Evolutionary conservation across 2,113 vertebrate species (phyloP).

Genomic region (Odontophorus gujanensis): DNA sequence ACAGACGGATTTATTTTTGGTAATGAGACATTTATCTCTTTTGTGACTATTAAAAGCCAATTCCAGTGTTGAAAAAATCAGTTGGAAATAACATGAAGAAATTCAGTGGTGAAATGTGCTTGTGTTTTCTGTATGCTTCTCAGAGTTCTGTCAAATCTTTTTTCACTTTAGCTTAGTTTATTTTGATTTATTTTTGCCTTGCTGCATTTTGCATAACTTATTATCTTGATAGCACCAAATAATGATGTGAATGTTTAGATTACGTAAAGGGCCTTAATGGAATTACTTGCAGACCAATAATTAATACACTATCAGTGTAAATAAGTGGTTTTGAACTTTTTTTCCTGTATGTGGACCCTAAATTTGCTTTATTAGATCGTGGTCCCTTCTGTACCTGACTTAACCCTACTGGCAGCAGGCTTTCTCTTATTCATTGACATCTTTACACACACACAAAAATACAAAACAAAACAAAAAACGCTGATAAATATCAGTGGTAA

Average conservation of each 20-base stretch:
- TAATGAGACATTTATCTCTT: constrained; percentile 68
- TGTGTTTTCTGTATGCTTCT: constrained; percentile 1
- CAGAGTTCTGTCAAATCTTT: background rate
- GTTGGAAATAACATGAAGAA: constrained; percentile 43
- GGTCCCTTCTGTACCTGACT: background rate
- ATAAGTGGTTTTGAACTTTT: background rate
- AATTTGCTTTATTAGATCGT: background rate
- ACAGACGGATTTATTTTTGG: constrained; percentile 68
- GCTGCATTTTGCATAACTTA: background rate
- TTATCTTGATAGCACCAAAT: background rate
- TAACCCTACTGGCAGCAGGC: background rate
- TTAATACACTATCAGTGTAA: background rate
- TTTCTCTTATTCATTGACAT: background rate
- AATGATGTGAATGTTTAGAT: background rate
- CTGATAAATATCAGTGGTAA: background rate
- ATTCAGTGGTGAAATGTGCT: background rate
- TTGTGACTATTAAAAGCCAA: constrained; percentile 51
- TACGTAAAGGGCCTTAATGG: background rate
- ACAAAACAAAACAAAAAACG: background rate
- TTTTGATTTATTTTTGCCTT: constrained; percentile 19
- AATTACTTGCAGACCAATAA: background rate
- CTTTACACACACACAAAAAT: background rate
- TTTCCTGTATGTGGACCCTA: background rate
- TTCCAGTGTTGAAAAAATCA: constrained; percentile 45
- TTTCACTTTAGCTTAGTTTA: background rate